Evolutionary conservation across 2,797 vertebrate genomes (phyloP), one percentile per base, ranked within the genome.

Genomic region (Sebastes variabilis): DNA sequence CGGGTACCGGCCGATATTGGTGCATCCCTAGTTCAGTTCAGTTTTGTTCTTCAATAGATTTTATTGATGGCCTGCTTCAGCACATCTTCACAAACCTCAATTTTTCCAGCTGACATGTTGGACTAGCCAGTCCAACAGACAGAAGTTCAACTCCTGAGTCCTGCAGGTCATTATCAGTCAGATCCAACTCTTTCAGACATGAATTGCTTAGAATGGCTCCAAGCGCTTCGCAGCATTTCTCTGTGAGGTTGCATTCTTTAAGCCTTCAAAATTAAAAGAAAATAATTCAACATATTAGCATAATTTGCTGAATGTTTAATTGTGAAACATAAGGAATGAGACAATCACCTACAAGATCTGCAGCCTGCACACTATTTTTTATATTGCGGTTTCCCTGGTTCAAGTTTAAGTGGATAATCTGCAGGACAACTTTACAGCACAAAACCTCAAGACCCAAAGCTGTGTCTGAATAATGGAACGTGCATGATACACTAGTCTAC

Each of bases 131-230:
- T 38, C 72, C 81, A 38, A 2, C 29, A 38, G 38, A 79, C 42
- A 87, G 60, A 11, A 24, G 46, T 7, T 79, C 6, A 5, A 74
- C 10, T 54, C 85, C 88, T 76, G 76, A 56, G 77, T 91, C 88
- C 78, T 49, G n/a, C 70, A 91, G 65, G 55, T 91, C 83, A n/a
- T 90, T 90, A 61, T 91, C 66, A 83, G 75, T 88, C 12, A 88
- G 65, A 54, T 91, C 7, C 38, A 91, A 68, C 18, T 68, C 16
- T 52, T 42, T 89, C 69, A 91, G 83, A 65, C 85, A 0, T 1
- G 68, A 70, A 9, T 25, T 73, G 4, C 66, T 78, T 1, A 85
- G 74, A 58, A 56, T 1, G 6, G 2, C 36, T 52, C 38, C 64
- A 18, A 85, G 66, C 0, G 10, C n/a, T 56, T 65, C 2, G n/a